Base-by-base conservation (phyloP, 2,888 invertebrate genomes). In the Ornithoptera priamus region DNA sequence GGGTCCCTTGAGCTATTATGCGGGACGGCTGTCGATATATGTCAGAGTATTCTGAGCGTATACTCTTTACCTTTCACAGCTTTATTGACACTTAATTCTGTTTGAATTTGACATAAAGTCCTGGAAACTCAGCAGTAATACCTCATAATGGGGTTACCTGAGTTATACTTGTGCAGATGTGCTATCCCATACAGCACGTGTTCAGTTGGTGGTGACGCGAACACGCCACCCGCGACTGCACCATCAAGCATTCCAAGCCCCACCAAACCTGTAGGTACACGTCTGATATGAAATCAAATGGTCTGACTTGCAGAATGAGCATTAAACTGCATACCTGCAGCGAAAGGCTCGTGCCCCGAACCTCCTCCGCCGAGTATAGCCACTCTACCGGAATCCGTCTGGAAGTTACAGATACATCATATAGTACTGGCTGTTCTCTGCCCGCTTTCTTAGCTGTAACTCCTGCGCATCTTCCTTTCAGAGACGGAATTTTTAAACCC, bases 201-300 rank as follows among this genome's bases (percentile, higher is more conserved):
- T 1, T 93, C 90, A 0, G 96, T 93, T 0, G 97, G 95, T 0
- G 97, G 97, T 0, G 97, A 96, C 0, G 97, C 94, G 83, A 96
- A 97, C 59, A 97, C 93, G 0, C 95, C 94, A 0, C 97, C 97
- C 18, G 95, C 94, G 1, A 97, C 94, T 0, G 95, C 94, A 0
- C 95, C 97, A 22, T 96, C 95, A 73, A 98, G 85, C 95, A 97
- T 95, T 1, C 97, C 97, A 58, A 89, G 80, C 0, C 97, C 98
- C 46, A 98, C 95, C 78, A 95, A 96, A 66, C 96, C 96, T 95
- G 78, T 0, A 75, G 2, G 15, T 12, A 46, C 46, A 46, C 3
- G 46, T 46, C 15, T 15, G 15, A 46, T 46, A 46, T 46, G 2
- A 46, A 15, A 46, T 12, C 15, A 3, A 46, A 46, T 4, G 2